phyloP scores from a whole-genome alignment of 2,113 vertebrate genomes.

The Colistium nudipinnis region DNA sequence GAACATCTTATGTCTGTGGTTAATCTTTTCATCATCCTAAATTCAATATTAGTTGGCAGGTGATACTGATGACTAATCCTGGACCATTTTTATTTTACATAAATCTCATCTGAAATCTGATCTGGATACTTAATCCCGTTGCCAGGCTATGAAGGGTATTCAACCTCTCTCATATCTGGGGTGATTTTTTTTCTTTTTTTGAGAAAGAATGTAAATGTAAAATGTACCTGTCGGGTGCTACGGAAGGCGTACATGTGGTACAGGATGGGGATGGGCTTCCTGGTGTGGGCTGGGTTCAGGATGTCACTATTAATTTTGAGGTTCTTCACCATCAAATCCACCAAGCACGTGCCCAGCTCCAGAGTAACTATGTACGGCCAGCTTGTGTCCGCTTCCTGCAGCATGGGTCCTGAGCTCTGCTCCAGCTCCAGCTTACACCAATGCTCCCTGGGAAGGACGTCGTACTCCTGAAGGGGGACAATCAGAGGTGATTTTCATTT shows the following conservation, averaged over 20 bases:
- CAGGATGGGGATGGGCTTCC: constrained; percentile 85
- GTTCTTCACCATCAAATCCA: constrained; percentile 88
- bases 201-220: too few relatives aligned
- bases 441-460: constrained; percentile 84
- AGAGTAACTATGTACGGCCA: constrained; percentile 84
- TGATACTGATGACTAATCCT: constrained; percentile 10
- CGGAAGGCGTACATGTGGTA: constrained; percentile 96
- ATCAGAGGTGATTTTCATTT: not conserved
- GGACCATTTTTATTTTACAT: constrained; percentile 10
- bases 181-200: too few relatives aligned
- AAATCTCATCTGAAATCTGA: constrained; percentile 30
- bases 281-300: constrained; percentile 55
- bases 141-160: constrained; percentile 10
- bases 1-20: not conserved
- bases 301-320: constrained; percentile 84
- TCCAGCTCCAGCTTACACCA: constrained; percentile 85
- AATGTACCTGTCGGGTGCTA: constrained; percentile 85
- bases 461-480: constrained; percentile 66
- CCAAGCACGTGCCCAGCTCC: constrained; percentile 87
- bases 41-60: not conserved
- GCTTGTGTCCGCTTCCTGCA: constrained; percentile 64
- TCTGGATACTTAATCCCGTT: constrained; percentile 36
- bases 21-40: not conserved
- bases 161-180: not conserved
- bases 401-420: constrained; percentile 71